Conservation (phyloP, 1,140 invertebrate species). For the Diorhabda sublineata region DNA sequence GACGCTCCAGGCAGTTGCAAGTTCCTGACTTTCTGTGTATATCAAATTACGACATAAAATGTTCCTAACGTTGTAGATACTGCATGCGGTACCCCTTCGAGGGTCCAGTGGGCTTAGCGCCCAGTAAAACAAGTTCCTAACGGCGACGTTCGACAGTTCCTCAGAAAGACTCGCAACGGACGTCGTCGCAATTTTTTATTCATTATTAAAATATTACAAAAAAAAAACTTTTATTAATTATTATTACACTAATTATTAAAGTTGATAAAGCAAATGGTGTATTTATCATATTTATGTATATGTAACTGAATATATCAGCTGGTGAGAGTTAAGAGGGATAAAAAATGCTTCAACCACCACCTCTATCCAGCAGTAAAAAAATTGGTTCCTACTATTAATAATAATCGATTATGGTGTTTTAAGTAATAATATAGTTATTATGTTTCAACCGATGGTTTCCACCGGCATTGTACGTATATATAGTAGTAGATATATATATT, state of each 20-base stretch:
- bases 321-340: slow-evolving; percentile 29
- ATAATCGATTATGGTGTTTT: slow-evolving; percentile 49
- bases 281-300: slow-evolving; percentile 48
- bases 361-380: slow-evolving; percentile 50
- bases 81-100: slow-evolving; percentile 38
- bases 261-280: slow-evolving; percentile 46
- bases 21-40: slow-evolving; percentile 43
- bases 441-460: slow-evolving; percentile 48
- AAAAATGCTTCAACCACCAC: slow-evolving; percentile 26
- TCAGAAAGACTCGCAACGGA: slow-evolving; percentile 40
- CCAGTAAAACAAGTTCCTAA: slow-evolving; percentile 67
- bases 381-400: slow-evolving; percentile 52
- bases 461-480: slow-evolving; percentile 49
- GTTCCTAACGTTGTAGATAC: slow-evolving; percentile 46
- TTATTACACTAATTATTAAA: slow-evolving; percentile 45
- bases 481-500: slow-evolving; percentile 48
- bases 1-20: slow-evolving; percentile 21
- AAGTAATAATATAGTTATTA: slow-evolving; percentile 49
- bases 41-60: slow-evolving; percentile 43
- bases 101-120: slow-evolving; percentile 40
- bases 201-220: slow-evolving; percentile 47
- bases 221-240: slow-evolving; percentile 40
- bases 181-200: slow-evolving; percentile 46
- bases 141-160: slow-evolving; percentile 41
- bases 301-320: slow-evolving; percentile 46